phyloP scores from a whole-genome alignment of 2,113 vertebrate species.

The Aspiorhynchus laticeps region DNA sequence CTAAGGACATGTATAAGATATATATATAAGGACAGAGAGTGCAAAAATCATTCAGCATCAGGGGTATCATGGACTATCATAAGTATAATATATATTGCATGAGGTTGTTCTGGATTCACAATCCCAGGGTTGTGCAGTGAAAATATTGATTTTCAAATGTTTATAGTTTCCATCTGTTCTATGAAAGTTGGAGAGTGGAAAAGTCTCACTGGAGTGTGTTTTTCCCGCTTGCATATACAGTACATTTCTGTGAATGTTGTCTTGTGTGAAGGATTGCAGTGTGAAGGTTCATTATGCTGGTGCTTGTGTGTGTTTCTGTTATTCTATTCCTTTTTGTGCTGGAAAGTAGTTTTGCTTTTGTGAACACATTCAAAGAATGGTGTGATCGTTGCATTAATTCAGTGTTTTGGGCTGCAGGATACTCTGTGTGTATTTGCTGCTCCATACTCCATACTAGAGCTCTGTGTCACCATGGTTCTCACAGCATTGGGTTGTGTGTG shows the following conservation, averaged over 20 bases:
- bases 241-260: not conserved
- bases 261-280: conserved; percentile 1
- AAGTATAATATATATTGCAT: conserved; percentile 19
- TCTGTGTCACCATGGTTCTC: not conserved
- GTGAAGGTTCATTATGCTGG: conserved; percentile 40
- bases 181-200: not conserved
- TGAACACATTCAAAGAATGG: not conserved
- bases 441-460: not conserved
- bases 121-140: not conserved
- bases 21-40: not conserved
- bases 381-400: not conserved
- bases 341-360: not conserved
- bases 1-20: not conserved
- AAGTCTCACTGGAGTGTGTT: not conserved
- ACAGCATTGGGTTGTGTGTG: not conserved
- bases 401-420: not conserved
- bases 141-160: conserved; percentile 21
- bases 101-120: not conserved
- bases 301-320: conserved; percentile 19
- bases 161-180: not conserved
- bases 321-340: not conserved
- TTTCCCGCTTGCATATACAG: not conserved
- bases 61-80: not conserved
- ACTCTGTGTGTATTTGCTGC: not conserved
- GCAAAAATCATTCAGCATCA: not conserved